A percentile compares a stretch with the other conserved stretches of the same genome.
Conservation (phyloP, 2,113 vertebrate genomes). For the Cavia porcellus region DNA sequence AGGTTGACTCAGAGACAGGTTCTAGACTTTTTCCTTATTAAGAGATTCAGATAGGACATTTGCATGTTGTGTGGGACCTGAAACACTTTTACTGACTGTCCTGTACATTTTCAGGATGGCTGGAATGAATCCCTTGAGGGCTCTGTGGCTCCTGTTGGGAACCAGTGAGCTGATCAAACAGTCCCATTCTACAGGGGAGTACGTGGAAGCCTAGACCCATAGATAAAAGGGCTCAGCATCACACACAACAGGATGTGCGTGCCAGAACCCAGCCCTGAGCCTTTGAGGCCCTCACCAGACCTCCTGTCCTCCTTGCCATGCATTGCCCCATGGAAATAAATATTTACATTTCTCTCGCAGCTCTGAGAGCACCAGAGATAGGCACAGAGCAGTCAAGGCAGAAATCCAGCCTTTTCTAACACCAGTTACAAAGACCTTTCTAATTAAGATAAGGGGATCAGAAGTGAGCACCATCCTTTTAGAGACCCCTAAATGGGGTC, state of each 20-base stretch:
- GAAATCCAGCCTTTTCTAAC: not conserved
- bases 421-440: not conserved
- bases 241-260: not conserved
- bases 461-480: constrained; percentile 30
- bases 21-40: not conserved
- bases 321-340: not conserved
- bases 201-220: not conserved
- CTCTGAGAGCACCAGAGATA: not conserved
- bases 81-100: not conserved
- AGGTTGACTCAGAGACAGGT: constrained; percentile 11
- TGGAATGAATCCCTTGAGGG: not conserved
- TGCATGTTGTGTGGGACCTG: not conserved
- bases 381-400: not conserved
- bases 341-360: constrained; percentile 19
- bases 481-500: not conserved
- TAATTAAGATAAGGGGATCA: not conserved
- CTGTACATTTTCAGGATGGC: not conserved
- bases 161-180: not conserved
- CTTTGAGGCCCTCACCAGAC: not conserved
- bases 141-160: constrained; percentile 36
- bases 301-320: not conserved
- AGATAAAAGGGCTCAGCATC: not conserved
- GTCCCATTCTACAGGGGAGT: not conserved
- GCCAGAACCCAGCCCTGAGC: not conserved
- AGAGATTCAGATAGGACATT: not conserved